A percentile compares a stretch with the other conserved stretches of the same genome.
These are phyloP conservation scores for Miniopterus natalensis DNA, from an alignment of 2,113 vertebrate species.

Conservation along the genomic window DNA sequence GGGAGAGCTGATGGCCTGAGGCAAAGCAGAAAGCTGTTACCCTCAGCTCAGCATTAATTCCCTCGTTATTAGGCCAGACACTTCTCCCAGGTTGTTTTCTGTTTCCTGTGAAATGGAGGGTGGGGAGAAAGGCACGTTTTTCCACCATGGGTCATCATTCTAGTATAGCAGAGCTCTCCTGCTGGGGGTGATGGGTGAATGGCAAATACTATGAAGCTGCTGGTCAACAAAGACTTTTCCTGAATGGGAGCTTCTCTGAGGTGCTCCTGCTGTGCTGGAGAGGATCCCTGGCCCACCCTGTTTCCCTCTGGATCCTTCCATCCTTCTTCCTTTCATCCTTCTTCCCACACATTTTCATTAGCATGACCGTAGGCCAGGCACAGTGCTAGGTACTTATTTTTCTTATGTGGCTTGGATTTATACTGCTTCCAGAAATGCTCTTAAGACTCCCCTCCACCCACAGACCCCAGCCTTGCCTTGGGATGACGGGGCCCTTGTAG, in stretches of 20 bases:
- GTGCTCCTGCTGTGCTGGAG: neutral
- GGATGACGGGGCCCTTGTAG: neutral
- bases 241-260: neutral
- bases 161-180: neutral
- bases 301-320: neutral
- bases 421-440: neutral
- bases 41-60: slow-evolving; percentile 43
- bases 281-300: neutral
- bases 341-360: neutral
- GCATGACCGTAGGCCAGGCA: neutral
- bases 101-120: neutral
- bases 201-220: neutral
- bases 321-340: neutral
- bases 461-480: neutral
- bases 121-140: neutral
- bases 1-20: slow-evolving; percentile 32
- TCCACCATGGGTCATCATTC: neutral
- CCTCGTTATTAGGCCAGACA: neutral
- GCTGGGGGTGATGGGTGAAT: neutral
- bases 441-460: neutral
- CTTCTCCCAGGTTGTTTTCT: slow-evolving; percentile 42
- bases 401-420: neutral
- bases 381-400: slow-evolving; percentile 2
- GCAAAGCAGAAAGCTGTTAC: slow-evolving; percentile 38
- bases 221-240: neutral